Evolutionary conservation across 2,113 vertebrate species (phyloP), one percentile per base, ranked within the genome.

Genomic region (Mesitornis unicolor): DNA sequence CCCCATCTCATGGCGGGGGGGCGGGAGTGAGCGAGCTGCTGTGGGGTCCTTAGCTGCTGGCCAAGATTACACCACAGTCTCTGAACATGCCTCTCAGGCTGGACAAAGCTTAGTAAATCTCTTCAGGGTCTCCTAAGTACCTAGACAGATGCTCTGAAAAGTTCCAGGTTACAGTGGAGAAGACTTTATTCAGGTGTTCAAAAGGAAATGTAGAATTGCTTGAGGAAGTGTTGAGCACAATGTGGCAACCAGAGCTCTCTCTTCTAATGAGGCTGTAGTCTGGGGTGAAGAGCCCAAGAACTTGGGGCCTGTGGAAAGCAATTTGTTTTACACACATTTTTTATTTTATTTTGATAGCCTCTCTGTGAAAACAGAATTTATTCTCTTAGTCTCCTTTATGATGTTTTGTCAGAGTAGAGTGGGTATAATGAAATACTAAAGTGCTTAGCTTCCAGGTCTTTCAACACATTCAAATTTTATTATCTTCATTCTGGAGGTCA

Each of bases 21-120:
- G 3, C 3, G 14, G 9, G 36, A 36, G 5, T 7, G 19, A 63
- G 10, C 1, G 1, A 64, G 6, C 1, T 0, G 5, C 51, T 36
- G 14, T 6, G 10, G 38, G 4, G 19, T 3, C 25, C 16, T 75
- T 43, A 75, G 26, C 14, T 86, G 24, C 21, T 1, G 0, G 6
- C 2, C 1, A 6, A 6, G 26, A 6, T 53, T 70, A 74, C 74
- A 51, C 36, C 22, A 42, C 9, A 53, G 6, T 9, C 10, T 80
- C 68, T 76, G 53, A 87, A 68, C 13, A 64, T 91, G 48, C 22
- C 17, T 5, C 33, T 64, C 15, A 80, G 47, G 17, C 11, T 80
- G 16, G 14, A 81, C 17, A 64, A 28, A 65, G 7, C 35, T 59
- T 65, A 20, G 2, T n/a, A 45, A 31, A 74, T 35, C 25, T 70